Conservation (phyloP, 2,113 vertebrate species). For the Callipepla californica region DNA sequence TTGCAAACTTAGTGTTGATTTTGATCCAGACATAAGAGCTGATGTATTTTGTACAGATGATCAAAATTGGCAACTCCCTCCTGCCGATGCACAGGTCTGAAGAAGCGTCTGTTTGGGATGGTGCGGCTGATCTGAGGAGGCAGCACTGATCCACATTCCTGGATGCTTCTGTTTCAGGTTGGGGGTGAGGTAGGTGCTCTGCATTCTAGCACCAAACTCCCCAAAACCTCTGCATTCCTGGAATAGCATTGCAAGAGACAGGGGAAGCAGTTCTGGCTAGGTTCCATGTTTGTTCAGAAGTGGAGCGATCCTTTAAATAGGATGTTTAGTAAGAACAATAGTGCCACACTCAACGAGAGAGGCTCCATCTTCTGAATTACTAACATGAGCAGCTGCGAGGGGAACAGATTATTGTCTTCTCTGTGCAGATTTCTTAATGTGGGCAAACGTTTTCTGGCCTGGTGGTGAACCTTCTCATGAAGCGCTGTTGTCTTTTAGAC, state of each 20-base stretch:
- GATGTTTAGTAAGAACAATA: constrained; percentile 3
- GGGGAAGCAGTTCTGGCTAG: constrained; percentile 47
- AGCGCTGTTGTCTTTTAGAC: constrained; percentile 80
- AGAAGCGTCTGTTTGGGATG: constrained; percentile 75
- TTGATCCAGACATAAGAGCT: constrained; percentile 76
- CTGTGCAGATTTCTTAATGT: constrained; percentile 12
- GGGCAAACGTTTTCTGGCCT: neutral
- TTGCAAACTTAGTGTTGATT: constrained; percentile 66
- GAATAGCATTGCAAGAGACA: constrained; percentile 60
- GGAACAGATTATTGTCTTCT: constrained; percentile 9
- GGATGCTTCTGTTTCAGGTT: constrained; percentile 76
- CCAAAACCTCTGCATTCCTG: constrained; percentile 73
- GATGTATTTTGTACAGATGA: constrained; percentile 77
- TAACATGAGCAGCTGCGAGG: constrained; percentile 49
- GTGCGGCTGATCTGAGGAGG: constrained; percentile 75
- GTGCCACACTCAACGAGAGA: constrained; percentile 16
- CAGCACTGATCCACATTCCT: constrained; percentile 76
- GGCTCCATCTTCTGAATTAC: constrained; percentile 54
- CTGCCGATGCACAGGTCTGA: constrained; percentile 74
- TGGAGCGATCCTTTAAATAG: constrained; percentile 38
- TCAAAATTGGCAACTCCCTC: constrained; percentile 77
- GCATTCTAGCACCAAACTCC: constrained; percentile 77
- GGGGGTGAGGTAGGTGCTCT: constrained; percentile 76
- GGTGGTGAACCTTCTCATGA: constrained; percentile 26
- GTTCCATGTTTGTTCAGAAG: constrained; percentile 51